Base-by-base conservation (phyloP, 2,113 vertebrate species). In the Labeo catla region DNA sequence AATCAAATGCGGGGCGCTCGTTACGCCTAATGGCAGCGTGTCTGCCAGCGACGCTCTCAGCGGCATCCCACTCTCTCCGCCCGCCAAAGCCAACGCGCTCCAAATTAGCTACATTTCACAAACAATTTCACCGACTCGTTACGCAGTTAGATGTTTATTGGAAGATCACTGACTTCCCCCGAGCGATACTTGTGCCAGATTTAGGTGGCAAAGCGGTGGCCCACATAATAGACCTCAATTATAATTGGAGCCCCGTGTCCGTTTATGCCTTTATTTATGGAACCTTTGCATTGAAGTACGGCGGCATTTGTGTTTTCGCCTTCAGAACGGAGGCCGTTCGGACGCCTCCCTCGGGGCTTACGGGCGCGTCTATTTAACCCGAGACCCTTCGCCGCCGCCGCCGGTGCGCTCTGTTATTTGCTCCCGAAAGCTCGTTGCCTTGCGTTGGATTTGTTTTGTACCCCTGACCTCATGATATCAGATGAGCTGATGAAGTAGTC, bases 41-140 rank as follows among this genome's bases (percentile, higher is more conserved):
- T 91, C 89, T 93, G 91, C 91, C 92, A 93, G 92, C 91, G 73
- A 84, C 88, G 45, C 89, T 93, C 91, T 91, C 92, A 93, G 92
- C 90, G 76, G 83, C 88, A 28, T 78, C 70, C 83, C 73, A 84
- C 88, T 86, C 73, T 76, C 90, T 79, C 84, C n/a, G 72, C 91
- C 89, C 88, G 89, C 93, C 93, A 92, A 91, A 86, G 82, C 82
- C 72, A 84, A 49, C 88, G 86, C 86, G 87, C 84, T 87, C 50
- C 89, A 93, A 94, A 94, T 95, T 93, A 94, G 91, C 92, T 89
- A 84, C 91, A 87, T 94, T 95, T 94, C 91, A 92, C 93, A 94
- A 94, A 94, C 92, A 93, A 93, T 94, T 95, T 94, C 93, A 90
- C 90, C 84, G 90, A 92, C 88, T 92, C 91, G 91, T 93, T 94